These are phyloP conservation scores for Sesia apiformis DNA, from an alignment of 2,888 invertebrate genomes.

Conservation along the genomic window DNA sequence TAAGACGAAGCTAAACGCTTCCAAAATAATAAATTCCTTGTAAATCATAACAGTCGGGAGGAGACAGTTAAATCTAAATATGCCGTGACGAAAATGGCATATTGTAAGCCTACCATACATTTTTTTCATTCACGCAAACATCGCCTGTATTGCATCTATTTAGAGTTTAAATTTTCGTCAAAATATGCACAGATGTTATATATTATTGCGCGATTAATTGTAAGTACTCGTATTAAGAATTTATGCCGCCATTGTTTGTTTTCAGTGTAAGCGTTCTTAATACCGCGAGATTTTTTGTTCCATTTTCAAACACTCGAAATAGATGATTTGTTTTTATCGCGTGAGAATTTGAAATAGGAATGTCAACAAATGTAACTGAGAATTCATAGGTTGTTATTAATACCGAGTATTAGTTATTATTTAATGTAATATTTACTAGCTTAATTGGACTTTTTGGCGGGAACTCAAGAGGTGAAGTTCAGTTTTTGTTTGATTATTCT, in stretches of 20 bases:
- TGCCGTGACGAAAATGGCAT: not conserved
- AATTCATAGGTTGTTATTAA: no score
- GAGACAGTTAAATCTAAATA: constrained; percentile 10
- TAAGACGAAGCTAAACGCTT: not conserved
- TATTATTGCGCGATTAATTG: not conserved
- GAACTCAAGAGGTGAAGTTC: no score
- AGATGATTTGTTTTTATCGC: constrained; percentile 46
- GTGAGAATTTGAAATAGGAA: constrained; percentile 53
- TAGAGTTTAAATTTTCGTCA: not conserved
- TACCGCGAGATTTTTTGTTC: constrained; percentile 44
- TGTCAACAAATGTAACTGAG: constrained; percentile 22
- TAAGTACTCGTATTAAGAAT: not conserved
- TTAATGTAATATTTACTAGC: no score
- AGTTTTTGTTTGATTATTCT: no score
- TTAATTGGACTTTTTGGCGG: no score
- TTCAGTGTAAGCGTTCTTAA: not conserved
- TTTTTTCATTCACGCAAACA: no score
- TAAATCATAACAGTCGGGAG: constrained; percentile 17
- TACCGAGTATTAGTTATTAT: no score
- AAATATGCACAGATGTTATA: not conserved
- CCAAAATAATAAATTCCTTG: constrained; percentile 8
- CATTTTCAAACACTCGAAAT: constrained; percentile 42
- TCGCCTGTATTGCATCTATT: no score
- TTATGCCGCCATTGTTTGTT: not conserved
- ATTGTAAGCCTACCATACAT: no score